These are phyloP conservation scores for Ceratitis capitata DNA, from an alignment of 1,140 invertebrate species.

Conservation along the genomic window DNA sequence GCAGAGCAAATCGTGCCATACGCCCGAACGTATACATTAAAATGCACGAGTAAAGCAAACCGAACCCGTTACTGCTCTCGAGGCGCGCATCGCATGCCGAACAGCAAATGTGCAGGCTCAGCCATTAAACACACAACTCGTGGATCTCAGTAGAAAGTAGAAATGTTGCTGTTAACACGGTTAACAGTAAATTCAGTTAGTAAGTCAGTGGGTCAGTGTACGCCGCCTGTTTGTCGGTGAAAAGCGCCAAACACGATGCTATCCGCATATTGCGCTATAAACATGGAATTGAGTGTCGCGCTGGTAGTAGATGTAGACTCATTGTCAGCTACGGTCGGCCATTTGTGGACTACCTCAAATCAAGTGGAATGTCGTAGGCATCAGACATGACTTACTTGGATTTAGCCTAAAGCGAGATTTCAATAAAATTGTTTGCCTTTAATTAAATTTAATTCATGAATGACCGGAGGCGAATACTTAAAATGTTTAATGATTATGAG, in stretches of 20 bases:
- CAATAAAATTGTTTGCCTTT: neutral
- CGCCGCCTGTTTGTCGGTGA: neutral
- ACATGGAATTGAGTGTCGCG: neutral
- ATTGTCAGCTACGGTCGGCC: neutral
- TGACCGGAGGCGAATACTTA: too few species aligned
- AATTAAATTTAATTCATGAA: neutral
- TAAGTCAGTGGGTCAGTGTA: constrained; percentile 40
- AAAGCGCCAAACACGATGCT: neutral
- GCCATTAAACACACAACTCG: neutral
- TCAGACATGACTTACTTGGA: neutral
- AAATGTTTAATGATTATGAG: too few species aligned
- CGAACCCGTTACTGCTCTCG: neutral
- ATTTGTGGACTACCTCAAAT: neutral
- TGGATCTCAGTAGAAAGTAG: neutral
- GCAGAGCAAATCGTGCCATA: neutral
- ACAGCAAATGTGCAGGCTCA: neutral
- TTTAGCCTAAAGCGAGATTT: neutral
- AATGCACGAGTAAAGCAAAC: neutral
- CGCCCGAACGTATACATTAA: neutral
- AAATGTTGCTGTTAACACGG: constrained; percentile 11
- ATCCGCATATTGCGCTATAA: neutral
- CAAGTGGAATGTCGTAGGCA: neutral
- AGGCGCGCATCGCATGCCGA: neutral
- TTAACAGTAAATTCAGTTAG: constrained; percentile 38
- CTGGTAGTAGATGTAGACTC: neutral